Evolutionary conservation across 2,113 vertebrate genomes (phyloP).

Genomic region (Thamnophis sirtalis): DNA sequence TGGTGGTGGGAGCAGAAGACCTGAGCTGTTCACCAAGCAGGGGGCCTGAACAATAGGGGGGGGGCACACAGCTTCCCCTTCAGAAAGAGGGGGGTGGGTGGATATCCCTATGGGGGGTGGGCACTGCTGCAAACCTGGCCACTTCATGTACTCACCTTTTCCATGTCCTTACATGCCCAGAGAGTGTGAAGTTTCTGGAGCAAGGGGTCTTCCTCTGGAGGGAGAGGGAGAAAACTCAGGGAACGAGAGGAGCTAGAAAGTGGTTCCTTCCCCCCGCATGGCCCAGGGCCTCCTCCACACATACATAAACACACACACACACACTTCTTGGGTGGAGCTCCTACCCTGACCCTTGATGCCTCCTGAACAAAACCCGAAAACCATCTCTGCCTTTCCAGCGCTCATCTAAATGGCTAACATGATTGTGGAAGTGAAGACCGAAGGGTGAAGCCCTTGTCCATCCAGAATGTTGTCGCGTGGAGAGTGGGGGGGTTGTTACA

Average conservation of each 20-base stretch:
- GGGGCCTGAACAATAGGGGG: neutral
- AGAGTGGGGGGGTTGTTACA: neutral
- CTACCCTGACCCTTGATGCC: accelerated
- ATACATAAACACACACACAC: too few species aligned
- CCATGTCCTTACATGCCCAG: slow-evolving; percentile 55
- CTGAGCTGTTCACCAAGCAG: neutral
- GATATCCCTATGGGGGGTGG: too few species aligned
- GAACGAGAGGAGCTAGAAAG: neutral
- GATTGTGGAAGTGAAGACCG: neutral
- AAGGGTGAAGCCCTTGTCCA: neutral
- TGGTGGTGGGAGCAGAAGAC: neutral
- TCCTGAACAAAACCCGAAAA: neutral
- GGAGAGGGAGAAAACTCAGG: neutral
- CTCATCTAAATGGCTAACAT: neutral
- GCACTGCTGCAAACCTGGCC: neutral
- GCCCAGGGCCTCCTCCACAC: neutral
- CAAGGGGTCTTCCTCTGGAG: slow-evolving; percentile 54
- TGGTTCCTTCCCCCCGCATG: neutral
- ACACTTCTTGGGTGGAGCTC: neutral
- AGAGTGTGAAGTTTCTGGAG: slow-evolving; percentile 49
- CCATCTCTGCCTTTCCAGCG: neutral
- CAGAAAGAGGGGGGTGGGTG: neutral
- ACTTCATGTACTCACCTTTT: slow-evolving; percentile 58
- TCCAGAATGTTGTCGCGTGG: neutral
- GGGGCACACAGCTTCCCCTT: neutral